Evolutionary conservation across 2,888 invertebrate genomes (phyloP), one percentile per base, ranked within the genome.

Genomic region (Orthosia gothica): DNA sequence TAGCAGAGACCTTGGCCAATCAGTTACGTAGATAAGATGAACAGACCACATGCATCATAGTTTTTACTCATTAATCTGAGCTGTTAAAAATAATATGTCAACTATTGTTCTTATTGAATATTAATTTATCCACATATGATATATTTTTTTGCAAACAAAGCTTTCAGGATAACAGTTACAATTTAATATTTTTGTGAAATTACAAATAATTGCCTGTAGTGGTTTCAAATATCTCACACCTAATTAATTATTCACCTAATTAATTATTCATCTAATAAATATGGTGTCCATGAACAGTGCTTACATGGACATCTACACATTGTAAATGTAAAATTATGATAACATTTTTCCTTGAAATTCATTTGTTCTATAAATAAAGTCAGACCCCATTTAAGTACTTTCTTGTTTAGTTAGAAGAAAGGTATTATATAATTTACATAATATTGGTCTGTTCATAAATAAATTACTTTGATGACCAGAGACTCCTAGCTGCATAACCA

Each of bases 401-500:
- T 63, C 12, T 26, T 52, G n/a, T 40, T 7, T 40, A 18, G 5
- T 40, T 49, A 16, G 0, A 49, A 49, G 3, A 70, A 49, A 49
- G 0, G 23, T 69, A 59, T 13, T 47, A 16, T 3, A 16, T 5
- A 23, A 23, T 4, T 45, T 52, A 32, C 7, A 40, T 40, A 20
- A 3, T 15, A 52, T 13, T 76, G 11, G 32, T 45, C 20, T 20
- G 52, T 23, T n/a, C 50, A 0, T 40, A n/a, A 4, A 16, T n/a
- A 54, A 71, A 76, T 16, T 3, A 20, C 0, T 55, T 47, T 32
- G 12, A 5, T 40, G 13, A 20, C 45, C 40, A 12, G 40, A 40
- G 45, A 62, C 13, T 54, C 12, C 1, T 18, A 32, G 65, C 32
- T 66, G 78, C 72, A 76, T 83, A 78, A 82, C 84, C 89, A 88